phyloP scores from a whole-genome alignment of 2,888 invertebrate species.

The Watsonalla cultraria region DNA sequence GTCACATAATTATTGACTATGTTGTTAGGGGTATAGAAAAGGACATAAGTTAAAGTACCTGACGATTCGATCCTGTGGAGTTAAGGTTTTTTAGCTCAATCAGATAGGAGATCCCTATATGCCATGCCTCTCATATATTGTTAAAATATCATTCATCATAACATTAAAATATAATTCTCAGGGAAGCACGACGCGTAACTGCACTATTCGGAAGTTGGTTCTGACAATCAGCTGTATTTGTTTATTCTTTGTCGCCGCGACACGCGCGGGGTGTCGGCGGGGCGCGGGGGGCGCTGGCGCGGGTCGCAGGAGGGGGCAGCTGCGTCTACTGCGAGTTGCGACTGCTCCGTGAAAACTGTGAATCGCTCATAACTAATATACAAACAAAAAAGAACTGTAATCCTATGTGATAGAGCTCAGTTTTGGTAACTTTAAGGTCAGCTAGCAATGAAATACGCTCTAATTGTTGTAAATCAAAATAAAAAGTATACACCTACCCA shows the following conservation, averaged over 20 bases:
- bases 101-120: too few relatives aligned
- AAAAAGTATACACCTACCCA: background rate
- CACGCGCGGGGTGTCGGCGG: slow-evolving; percentile 58
- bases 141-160: too few relatives aligned
- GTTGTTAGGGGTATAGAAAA: too few relatives aligned
- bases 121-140: too few relatives aligned
- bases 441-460: slow-evolving; percentile 5
- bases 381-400: slow-evolving; percentile 27
- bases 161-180: background rate
- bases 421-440: slow-evolving; percentile 6
- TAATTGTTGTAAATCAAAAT: background rate
- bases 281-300: slow-evolving; percentile 27
- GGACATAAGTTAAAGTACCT: too few relatives aligned
- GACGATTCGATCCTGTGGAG: too few relatives aligned
- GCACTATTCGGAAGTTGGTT: background rate
- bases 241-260: slow-evolving; percentile 55
- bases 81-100: too few relatives aligned
- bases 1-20: too few relatives aligned
- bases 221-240: background rate
- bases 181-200: background rate
- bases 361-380: slow-evolving; percentile 38
- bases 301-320: slow-evolving; percentile 54
- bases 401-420: accelerated
- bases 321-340: slow-evolving; percentile 69
- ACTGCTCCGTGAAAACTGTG: slow-evolving; percentile 61